A percentile compares a stretch with the other conserved stretches of the same genome.
Evolutionary conservation across 2,113 vertebrate species (phyloP).

Genomic region (Misgurnus anguillicaudatus): DNA sequence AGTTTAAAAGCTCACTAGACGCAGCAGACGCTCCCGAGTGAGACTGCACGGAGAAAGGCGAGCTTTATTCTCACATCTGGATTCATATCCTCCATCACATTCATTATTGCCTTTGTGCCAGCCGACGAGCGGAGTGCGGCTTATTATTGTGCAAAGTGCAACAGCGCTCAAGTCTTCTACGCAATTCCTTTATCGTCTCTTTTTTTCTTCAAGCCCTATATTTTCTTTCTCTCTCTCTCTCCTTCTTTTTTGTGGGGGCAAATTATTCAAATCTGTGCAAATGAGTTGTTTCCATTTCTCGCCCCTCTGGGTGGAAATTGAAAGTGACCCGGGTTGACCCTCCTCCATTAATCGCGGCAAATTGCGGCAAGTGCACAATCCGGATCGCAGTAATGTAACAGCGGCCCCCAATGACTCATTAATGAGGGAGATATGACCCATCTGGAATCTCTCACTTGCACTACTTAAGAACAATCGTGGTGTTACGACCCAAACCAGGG

Average conservation of each 20-base stretch:
- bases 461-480: constrained; percentile 85
- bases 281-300: constrained; percentile 99
- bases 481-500: constrained; percentile 83
- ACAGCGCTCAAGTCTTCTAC: constrained; percentile 53
- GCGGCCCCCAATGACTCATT: constrained; percentile 84
- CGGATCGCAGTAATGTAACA: constrained; percentile 82
- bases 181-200: constrained; percentile 48
- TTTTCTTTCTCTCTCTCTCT: constrained; percentile 52
- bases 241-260: constrained; percentile 65
- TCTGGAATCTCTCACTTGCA: constrained; percentile 79
- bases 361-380: constrained; percentile 92
- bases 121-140: constrained; percentile 73
- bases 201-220: constrained; percentile 36
- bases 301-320: constrained; percentile 95
- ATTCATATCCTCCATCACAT: constrained; percentile 91
- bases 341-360: constrained; percentile 96
- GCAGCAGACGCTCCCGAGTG: constrained; percentile 85
- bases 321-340: constrained; percentile 94
- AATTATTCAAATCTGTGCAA: constrained; percentile 99
- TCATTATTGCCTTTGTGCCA: constrained; percentile 86
- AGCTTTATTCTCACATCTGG: constrained; percentile 96
- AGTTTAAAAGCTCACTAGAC: constrained; percentile 97
- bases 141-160: constrained; percentile 77
- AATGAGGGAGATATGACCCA: constrained; percentile 88
- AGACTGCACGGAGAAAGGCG: constrained; percentile 66